Percentiles rank a stretch among this genome's conserved stretches.
Conservation (phyloP, 2,888 invertebrate species). For the Drosophila peninsularis region DNA sequence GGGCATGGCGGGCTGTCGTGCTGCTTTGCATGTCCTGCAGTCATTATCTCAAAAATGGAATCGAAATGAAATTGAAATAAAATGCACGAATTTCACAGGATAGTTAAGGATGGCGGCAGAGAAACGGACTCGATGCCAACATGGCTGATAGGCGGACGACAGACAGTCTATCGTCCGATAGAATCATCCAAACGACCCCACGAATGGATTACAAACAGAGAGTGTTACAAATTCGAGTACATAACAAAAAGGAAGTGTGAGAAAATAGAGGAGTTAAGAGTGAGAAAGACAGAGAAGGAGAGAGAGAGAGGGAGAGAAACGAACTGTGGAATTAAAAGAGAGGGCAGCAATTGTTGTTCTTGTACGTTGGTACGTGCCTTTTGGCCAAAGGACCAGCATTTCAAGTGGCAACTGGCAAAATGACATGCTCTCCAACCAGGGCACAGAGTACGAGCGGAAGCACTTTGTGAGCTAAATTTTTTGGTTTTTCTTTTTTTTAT, state of each 20-base stretch:
- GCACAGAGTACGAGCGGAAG: neutral
- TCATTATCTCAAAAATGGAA: constrained; percentile 79
- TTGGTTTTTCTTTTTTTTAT: constrained; percentile 1
- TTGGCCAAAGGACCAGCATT: constrained; percentile 61
- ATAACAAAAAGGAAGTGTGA: constrained; percentile 31
- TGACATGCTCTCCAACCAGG: constrained; percentile 30
- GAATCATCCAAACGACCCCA: constrained; percentile 21
- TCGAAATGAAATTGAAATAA: constrained; percentile 81
- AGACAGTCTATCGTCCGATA: constrained; percentile 47
- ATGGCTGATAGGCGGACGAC: constrained; percentile 31
- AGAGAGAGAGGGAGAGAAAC: neutral
- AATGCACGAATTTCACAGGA: constrained; percentile 67
- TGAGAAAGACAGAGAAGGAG: neutral
- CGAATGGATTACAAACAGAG: constrained; percentile 59
- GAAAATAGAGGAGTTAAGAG: constrained; percentile 4
- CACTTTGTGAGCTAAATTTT: constrained; percentile 19
- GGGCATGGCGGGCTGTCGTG: constrained; percentile 39
- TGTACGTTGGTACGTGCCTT: constrained; percentile 61
- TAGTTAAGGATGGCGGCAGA: constrained; percentile 23
- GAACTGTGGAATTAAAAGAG: constrained; percentile 1
- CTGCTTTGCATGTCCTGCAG: constrained; percentile 81
- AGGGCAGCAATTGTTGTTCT: constrained; percentile 30
- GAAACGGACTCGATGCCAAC: constrained; percentile 22
- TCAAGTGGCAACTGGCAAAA: constrained; percentile 67
- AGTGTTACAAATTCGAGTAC: constrained; percentile 69